Evolutionary conservation across 2,797 vertebrate genomes (phyloP).

Genomic region (Sebastes jordani): DNA sequence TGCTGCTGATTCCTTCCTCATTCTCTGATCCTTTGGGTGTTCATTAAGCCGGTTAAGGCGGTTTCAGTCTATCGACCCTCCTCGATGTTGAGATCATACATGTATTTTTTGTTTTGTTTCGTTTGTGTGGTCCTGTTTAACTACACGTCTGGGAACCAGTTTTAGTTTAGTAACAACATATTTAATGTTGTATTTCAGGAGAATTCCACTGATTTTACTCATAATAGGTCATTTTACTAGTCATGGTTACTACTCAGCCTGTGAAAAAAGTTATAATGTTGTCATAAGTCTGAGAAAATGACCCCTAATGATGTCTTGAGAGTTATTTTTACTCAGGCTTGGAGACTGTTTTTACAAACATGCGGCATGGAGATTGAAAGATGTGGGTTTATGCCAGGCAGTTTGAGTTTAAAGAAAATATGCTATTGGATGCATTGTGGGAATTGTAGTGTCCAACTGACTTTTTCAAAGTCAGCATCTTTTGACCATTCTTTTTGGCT

Average conservation of each 20-base stretch:
- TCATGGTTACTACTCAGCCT: neutral
- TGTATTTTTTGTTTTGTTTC: neutral
- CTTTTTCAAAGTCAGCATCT: neutral
- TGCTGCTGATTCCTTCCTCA: neutral
- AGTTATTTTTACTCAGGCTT: neutral
- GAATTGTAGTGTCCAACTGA: neutral
- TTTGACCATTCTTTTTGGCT: neutral
- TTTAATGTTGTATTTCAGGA: neutral
- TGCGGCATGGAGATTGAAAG: neutral
- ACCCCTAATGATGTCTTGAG: neutral
- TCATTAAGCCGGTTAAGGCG: neutral
- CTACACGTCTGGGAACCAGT: neutral
- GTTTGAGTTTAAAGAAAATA: neutral
- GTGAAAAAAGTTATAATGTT: neutral
- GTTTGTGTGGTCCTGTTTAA: neutral
- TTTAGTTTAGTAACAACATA: neutral
- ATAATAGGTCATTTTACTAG: neutral
- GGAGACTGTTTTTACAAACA: too few species aligned
- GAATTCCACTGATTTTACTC: neutral
- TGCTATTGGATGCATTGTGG: neutral
- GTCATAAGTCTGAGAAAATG: neutral
- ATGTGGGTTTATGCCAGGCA: neutral
- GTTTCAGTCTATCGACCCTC: neutral
- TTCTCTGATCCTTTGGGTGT: slow-evolving; percentile 8
- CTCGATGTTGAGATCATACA: neutral